Evolutionary conservation across 2,888 invertebrate species (phyloP), one percentile per base, ranked within the genome.

Genomic region (Timema cristinae): DNA sequence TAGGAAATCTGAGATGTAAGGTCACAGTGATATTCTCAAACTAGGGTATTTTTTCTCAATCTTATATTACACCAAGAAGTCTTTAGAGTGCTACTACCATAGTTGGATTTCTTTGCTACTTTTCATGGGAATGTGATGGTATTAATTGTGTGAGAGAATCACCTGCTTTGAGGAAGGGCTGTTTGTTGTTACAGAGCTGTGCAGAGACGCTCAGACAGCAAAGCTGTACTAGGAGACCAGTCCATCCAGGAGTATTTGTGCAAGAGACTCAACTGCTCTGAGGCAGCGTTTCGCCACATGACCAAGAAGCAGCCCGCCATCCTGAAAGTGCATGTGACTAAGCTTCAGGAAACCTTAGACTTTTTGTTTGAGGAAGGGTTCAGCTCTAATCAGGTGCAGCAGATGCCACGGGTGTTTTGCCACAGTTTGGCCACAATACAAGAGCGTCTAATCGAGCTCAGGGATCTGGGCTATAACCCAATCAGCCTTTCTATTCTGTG

Each of bases 321-420:
- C 7, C 81, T 83, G 73, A 83, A 82, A 66, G 86, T 87, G 66
- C 82, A 88, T 75, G 86, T 85, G 1, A 84, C 84, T 7, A 88
- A 88, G 83, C 87, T 87, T 75, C 88, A 88, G 80, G 82, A 84
- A 73, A 86, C 88, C 73, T 77, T 89, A 54, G 88, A 88, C 78
- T 88, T 85, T 78, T 79, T 89, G 32, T 79, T 85, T 8, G 79
- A 82, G 68, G 86, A 86, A 77, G 85, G 87, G 2, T 88, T 85
- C 78, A 77, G 80, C 7, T 82, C 83, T 7, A 81, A 83, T 75
- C 86, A 88, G 71, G 84, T 89, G 72, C 85, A 84, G 15, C 82
- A 79, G 67, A 86, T 84, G 70, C 86, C 87, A 0, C 82, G 88
- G 71, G 83, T 89, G 73, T 78, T 89, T 68, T 83, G 85, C 68